Base-by-base conservation (phyloP, 2,113 vertebrate species). In the Apodemus speciosus region DNA sequence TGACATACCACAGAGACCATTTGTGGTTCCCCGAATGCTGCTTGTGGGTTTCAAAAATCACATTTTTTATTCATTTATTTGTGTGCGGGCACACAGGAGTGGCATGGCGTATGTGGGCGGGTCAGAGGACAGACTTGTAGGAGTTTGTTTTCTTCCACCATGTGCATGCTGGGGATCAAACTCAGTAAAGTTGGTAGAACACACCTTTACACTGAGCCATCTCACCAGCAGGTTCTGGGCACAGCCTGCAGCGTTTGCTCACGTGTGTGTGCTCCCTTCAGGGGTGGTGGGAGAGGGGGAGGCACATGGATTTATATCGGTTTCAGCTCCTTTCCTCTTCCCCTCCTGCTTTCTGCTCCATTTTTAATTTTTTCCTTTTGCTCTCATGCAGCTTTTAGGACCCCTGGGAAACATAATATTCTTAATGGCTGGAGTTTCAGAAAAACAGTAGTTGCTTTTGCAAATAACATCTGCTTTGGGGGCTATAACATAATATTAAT, bases 361-460 rank as follows among this genome's bases (percentile, higher is more conserved):
- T 71, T 35, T 18, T 69, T n/a, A 58, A 51, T 46, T 49, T 49
- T 49, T n/a, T 10, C 6, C 40, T 21, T 25, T 3, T 60, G 9
- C 7, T 84, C 14, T 66, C 3, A 25, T 43, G 16, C 85, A 76
- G 64, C 40, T 88, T 85, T 72, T n/a, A 88, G 51, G 64, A 81
- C 38, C 23, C 6, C 16, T 16, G 51, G 40, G 53, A 92, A 93
- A 14, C 18, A 51, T 88, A 32, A 64, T 80, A 73, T 56, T 89
- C 89, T 88, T 85, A 83, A 85, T 56, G 73, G 6, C 32, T 14
- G 53, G 90, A 94, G 32, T 23, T 89, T 89, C 84, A 79, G 40
- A 46, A 46, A 93, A 93, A 88, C 51, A 87, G 16, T 58, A 71
- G 21, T 46, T 86, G 68, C 51, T 51, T 95, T 81, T 91, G 51